These are phyloP conservation scores for Kobus ellipsiprymnus DNA, from an alignment of 2,113 vertebrate genomes.

Conservation along the genomic window DNA sequence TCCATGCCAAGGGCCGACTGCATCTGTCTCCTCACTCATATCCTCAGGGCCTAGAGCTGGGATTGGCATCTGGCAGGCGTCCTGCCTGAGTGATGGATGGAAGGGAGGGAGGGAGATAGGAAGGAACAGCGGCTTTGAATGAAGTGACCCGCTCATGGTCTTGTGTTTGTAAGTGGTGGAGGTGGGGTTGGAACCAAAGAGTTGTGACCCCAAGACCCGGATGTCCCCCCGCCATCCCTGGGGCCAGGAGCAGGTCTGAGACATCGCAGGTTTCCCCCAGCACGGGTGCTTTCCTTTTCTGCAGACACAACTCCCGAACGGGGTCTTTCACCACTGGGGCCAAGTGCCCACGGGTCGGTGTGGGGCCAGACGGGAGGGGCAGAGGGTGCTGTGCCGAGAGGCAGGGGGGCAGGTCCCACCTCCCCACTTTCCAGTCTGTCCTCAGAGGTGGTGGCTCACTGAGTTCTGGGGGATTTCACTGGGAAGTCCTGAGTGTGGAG, in stretches of 20 bases:
- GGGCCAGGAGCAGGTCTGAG: background rate
- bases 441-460: fast-evolving
- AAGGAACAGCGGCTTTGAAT: background rate
- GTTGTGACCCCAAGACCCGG: background rate
- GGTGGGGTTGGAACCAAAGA: too few relatives aligned
- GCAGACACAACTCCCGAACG: background rate
- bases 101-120: background rate
- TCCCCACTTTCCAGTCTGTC: background rate
- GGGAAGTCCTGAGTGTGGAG: background rate
- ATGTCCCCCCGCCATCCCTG: background rate
- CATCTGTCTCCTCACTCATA: too few relatives aligned
- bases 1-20: fast-evolving
- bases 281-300: fast-evolving
- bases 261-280: fast-evolving
- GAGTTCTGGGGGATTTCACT: background rate
- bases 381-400: background rate
- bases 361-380: background rate
- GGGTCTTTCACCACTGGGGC: background rate
- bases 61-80: background rate
- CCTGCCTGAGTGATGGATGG: background rate
- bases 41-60: background rate
- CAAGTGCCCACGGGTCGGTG: background rate
- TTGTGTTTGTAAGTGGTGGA: fast-evolving
- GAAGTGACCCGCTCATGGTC: fast-evolving
- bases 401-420: fast-evolving